These are phyloP conservation scores for Vidua chalybeata DNA, from an alignment of 2,113 vertebrate genomes.

Conservation along the genomic window DNA sequence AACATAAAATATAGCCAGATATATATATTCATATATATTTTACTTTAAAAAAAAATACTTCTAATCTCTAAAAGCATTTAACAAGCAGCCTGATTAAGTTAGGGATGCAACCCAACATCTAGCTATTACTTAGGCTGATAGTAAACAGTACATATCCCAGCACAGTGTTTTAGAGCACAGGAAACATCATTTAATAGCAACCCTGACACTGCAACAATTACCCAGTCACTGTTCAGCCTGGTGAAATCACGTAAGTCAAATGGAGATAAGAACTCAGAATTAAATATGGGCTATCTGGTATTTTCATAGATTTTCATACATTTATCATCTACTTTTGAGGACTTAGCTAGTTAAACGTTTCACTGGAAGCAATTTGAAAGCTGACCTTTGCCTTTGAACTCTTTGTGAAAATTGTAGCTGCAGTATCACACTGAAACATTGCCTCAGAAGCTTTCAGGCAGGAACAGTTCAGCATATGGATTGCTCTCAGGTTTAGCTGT, in stretches of 20 bases:
- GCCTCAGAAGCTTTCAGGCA: not conserved
- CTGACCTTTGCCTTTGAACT: not conserved
- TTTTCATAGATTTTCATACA: not conserved
- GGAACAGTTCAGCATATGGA: not conserved
- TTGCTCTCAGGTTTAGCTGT: not conserved
- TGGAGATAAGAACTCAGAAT: not conserved
- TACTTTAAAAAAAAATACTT: not conserved
- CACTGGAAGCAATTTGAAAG: not conserved
- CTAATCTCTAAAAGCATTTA: not conserved
- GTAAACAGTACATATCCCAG: not conserved
- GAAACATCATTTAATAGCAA: not conserved
- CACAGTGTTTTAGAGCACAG: not conserved
- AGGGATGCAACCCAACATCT: not conserved
- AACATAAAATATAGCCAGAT: not conserved
- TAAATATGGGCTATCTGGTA: not conserved
- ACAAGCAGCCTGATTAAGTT: not conserved
- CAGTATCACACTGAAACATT: fast-evolving
- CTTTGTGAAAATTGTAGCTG: not conserved
- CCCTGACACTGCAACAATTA: not conserved
- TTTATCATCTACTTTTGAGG: not conserved
- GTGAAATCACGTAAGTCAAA: not conserved
- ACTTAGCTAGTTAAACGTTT: not conserved
- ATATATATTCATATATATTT: not conserved
- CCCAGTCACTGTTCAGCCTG: not conserved
- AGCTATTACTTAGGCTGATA: not conserved